These are phyloP conservation scores for Clytia hemisphaerica DNA, from an alignment of 30 jellyfish, hydroid and myxozoan genomes.

Conservation along the genomic window DNA sequence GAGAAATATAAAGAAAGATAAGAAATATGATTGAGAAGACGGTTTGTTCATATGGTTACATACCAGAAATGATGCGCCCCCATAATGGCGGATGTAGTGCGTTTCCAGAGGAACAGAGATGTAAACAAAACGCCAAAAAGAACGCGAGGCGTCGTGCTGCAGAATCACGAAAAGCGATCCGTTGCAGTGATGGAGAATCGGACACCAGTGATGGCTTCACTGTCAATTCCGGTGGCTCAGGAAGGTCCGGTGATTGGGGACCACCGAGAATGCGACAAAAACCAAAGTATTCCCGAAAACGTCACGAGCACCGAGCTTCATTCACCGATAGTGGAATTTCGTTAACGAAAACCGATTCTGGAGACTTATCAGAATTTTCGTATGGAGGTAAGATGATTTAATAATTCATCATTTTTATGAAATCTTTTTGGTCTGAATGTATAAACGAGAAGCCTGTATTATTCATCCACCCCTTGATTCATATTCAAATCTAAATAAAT, in stretches of 20 bases:
- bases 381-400: no score
- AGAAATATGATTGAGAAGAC: no score
- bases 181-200: slow-evolving; percentile 16
- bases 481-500: no score
- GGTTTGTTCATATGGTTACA: no score
- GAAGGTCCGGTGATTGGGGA: slow-evolving; percentile 31
- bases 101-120: no score
- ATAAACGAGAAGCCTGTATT: no score
- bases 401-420: no score
- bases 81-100: no score
- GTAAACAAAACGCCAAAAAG: background rate
- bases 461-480: no score
- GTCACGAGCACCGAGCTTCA: background rate
- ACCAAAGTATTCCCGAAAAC: background rate
- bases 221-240: slow-evolving; percentile 24
- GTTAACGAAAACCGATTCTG: slow-evolving; percentile 15
- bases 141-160: background rate
- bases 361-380: slow-evolving; percentile 8
- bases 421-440: no score
- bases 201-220: slow-evolving; percentile 28
- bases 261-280: slow-evolving; percentile 5
- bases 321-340: slow-evolving; percentile 27
- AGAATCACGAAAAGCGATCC: background rate
- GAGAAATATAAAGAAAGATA: no score
- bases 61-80: no score